Conservation (phyloP, 2,113 vertebrate genomes). For the Malaclemys terrapin region DNA sequence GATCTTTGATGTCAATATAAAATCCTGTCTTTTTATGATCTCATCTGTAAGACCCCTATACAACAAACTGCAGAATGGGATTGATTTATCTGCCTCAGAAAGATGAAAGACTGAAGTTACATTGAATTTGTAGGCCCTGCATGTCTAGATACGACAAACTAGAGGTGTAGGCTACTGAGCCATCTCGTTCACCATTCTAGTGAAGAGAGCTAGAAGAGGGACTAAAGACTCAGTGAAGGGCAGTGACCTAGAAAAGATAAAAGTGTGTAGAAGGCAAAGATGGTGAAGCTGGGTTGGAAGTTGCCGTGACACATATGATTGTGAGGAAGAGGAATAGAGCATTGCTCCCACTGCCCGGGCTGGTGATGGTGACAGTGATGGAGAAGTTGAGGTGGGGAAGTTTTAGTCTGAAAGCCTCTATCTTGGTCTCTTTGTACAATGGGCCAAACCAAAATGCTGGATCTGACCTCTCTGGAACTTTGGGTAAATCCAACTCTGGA, state of each 20-base stretch:
- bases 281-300: constrained; percentile 23
- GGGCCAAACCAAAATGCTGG: background rate
- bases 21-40: background rate
- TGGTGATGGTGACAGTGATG: background rate
- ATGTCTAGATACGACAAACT: background rate
- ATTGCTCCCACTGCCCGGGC: background rate
- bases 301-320: background rate
- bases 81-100: background rate
- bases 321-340: background rate
- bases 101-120: background rate
- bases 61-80: background rate
- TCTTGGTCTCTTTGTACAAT: background rate
- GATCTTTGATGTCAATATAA: background rate
- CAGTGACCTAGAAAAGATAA: background rate
- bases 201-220: background rate
- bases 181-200: background rate
- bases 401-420: background rate
- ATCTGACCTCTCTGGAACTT: background rate
- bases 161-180: constrained; percentile 13
- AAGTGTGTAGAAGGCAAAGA: constrained; percentile 9
- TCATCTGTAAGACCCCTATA: background rate
- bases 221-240: background rate
- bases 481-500: background rate
- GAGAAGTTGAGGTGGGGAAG: background rate
- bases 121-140: background rate